Conservation (phyloP, 2,113 vertebrate species). For the Donacobius atricapilla region DNA sequence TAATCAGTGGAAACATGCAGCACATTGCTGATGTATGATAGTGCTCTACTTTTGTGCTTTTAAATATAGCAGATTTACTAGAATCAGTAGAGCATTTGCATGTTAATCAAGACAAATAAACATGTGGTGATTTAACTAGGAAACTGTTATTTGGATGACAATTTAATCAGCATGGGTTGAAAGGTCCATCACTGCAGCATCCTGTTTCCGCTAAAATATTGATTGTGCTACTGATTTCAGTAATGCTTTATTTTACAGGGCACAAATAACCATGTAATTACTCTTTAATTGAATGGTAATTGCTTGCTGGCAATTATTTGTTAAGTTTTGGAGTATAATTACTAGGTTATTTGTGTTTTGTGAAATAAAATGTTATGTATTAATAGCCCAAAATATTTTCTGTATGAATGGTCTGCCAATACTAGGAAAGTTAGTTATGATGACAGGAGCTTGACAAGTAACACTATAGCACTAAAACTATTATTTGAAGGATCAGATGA, state of each 20-base stretch:
- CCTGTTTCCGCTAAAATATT: slow-evolving; percentile 75
- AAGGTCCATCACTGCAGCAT: slow-evolving; percentile 70
- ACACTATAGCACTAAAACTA: not conserved
- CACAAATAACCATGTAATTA: slow-evolving; percentile 78
- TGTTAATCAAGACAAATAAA: slow-evolving; percentile 79
- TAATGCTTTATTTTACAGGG: slow-evolving; percentile 74
- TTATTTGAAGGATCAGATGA: slow-evolving; percentile 27
- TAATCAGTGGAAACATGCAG: slow-evolving; percentile 2
- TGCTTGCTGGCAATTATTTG: slow-evolving; percentile 76
- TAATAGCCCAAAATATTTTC: slow-evolving; percentile 20
- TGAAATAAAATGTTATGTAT: slow-evolving; percentile 66
- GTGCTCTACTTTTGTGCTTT: slow-evolving; percentile 21
- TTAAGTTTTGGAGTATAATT: slow-evolving; percentile 71
- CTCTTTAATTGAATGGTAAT: slow-evolving; percentile 80
- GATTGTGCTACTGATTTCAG: slow-evolving; percentile 73
- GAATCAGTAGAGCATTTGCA: slow-evolving; percentile 69
- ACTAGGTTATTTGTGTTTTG: slow-evolving; percentile 65
- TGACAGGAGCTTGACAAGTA: slow-evolving; percentile 19
- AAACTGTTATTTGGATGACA: slow-evolving; percentile 70
- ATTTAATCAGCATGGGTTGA: slow-evolving; percentile 75
- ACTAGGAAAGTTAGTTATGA: slow-evolving; percentile 8
- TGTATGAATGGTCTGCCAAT: not conserved
- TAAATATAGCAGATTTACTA: slow-evolving; percentile 51
- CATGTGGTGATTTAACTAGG: slow-evolving; percentile 65
- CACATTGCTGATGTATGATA: slow-evolving; percentile 24